phyloP scores from a whole-genome alignment of 2,113 vertebrate genomes.

The Tamias sibiricus region DNA sequence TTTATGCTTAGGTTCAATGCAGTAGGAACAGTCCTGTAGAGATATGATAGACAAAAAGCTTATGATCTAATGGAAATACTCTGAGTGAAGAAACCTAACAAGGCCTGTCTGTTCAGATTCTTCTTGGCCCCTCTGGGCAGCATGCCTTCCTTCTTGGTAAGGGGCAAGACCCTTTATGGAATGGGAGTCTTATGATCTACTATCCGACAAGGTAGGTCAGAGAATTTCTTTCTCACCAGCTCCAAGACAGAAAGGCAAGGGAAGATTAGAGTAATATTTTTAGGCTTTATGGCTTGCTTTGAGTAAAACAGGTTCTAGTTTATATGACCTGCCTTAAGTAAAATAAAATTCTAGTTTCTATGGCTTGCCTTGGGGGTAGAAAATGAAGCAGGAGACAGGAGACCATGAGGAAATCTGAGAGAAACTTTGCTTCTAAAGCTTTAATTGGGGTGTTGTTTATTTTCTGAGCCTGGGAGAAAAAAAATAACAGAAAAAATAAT shows the following conservation, averaged over 20 bases:
- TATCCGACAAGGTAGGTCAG: background rate
- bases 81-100: background rate
- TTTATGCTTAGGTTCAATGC: background rate
- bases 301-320: background rate
- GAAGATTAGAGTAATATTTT: background rate
- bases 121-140: background rate
- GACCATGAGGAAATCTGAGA: background rate
- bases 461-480: background rate
- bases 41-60: background rate
- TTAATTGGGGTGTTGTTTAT: background rate
- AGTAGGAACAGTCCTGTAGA: background rate
- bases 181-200: background rate
- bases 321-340: background rate
- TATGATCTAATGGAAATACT: background rate
- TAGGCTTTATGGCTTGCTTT: background rate
- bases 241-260: background rate
- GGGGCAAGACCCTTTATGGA: background rate
- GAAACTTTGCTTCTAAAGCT: background rate
- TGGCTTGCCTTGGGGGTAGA: background rate
- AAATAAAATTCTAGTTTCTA: background rate
- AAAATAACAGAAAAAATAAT: background rate
- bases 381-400: background rate
- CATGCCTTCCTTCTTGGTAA: background rate
- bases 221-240: background rate
- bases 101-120: background rate